A percentile compares a stretch with the other conserved stretches of the same genome.
phyloP scores from a whole-genome alignment of 2,113 vertebrate species.

The Platycercus adscitus region DNA sequence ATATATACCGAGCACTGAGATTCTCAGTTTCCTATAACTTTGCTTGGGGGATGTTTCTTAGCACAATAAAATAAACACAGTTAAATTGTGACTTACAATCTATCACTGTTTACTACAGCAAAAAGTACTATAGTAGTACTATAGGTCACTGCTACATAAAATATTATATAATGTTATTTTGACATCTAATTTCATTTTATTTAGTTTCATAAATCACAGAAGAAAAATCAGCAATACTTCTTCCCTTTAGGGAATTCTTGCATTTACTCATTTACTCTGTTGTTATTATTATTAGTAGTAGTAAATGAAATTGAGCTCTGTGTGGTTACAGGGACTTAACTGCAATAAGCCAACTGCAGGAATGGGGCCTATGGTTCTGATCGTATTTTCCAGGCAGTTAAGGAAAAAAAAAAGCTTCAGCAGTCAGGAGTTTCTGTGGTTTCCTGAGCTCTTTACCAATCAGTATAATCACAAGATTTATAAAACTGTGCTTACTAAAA shows the following conservation, averaged over 20 bases:
- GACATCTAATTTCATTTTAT: not conserved
- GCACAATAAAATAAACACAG: not conserved
- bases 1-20: not conserved
- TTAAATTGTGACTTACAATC: not conserved
- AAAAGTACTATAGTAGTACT: not conserved
- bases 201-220: not conserved
- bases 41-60: not conserved
- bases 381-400: conserved; percentile 28
- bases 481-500: conserved; percentile 45
- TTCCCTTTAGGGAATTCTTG: not conserved
- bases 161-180: not conserved
- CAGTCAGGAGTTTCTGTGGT: conserved; percentile 27
- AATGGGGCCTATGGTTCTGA: not conserved
- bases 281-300: not conserved
- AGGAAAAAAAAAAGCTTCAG: not conserved
- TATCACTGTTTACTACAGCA: not conserved
- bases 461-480: conserved; percentile 13
- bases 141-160: not conserved
- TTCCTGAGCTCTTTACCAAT: conserved; percentile 17
- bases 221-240: not conserved
- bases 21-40: not conserved
- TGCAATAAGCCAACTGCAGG: not conserved
- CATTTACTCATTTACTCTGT: not conserved
- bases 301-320: not conserved
- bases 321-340: not conserved